Conservation (phyloP, 1,140 invertebrate genomes). For the Sinonovacula constricta region DNA sequence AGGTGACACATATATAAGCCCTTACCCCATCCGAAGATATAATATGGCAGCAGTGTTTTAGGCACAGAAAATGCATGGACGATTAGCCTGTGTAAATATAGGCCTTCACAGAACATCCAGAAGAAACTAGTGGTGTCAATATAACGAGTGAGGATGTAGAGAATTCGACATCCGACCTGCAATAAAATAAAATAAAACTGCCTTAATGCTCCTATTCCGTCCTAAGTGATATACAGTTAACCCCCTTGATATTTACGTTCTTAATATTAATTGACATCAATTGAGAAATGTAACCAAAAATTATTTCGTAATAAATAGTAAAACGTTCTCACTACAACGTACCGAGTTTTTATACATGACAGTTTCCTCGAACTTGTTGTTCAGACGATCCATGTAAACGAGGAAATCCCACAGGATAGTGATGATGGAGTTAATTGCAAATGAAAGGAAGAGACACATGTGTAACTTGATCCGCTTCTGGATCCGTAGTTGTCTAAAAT, state of each 20-base stretch:
- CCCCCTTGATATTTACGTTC: no score
- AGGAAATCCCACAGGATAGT: constrained; percentile 78
- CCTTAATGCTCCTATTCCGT: no score
- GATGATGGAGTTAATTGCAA: constrained; percentile 79
- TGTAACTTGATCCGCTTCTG: constrained; percentile 80
- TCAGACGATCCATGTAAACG: constrained; percentile 74
- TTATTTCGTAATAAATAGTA: not conserved
- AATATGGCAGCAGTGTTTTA: constrained; percentile 79
- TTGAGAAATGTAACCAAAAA: no score
- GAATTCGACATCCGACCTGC: constrained; percentile 68
- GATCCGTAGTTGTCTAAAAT: constrained; percentile 55
- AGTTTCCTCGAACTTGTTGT: constrained; percentile 38
- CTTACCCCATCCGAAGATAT: constrained; percentile 81
- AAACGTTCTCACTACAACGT: constrained; percentile 37
- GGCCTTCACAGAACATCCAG: constrained; percentile 82
- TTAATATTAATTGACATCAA: no score
- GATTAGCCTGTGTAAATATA: constrained; percentile 81
- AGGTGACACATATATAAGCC: no score
- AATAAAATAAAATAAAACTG: not conserved
- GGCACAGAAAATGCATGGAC: constrained; percentile 80
- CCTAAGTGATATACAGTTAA: no score
- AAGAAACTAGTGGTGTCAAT: constrained; percentile 69
- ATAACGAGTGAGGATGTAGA: constrained; percentile 73
- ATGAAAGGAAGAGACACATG: constrained; percentile 81
- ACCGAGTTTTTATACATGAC: constrained; percentile 66